Percentiles rank a stretch among this genome's conserved stretches.
Conservation (phyloP, 1,140 invertebrate species). For the Araneus ventricosus region DNA sequence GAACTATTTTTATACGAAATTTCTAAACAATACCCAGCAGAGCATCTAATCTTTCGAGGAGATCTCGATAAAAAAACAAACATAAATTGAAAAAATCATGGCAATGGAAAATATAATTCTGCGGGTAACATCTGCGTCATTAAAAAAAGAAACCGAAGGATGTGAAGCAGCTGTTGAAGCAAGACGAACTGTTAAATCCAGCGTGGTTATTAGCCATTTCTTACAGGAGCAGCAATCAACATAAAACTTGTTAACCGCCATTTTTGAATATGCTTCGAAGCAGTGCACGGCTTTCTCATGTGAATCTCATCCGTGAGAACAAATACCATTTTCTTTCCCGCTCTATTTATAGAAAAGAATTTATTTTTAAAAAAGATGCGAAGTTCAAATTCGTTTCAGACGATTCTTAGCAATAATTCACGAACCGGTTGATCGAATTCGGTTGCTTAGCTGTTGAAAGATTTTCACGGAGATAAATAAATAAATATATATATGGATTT, state of each 20-base stretch:
- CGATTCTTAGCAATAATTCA: not conserved
- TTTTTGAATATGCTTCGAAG: not conserved
- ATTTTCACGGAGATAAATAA: not conserved
- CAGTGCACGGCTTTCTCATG: constrained; percentile 8
- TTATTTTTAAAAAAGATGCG: not conserved
- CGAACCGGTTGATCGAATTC: not conserved
- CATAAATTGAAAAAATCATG: not conserved
- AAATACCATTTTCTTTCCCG: not conserved
- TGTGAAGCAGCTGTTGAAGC: not conserved
- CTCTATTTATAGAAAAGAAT: constrained; percentile 20
- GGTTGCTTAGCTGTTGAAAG: not conserved
- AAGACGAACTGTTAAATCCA: not conserved
- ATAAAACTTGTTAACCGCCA: not conserved
- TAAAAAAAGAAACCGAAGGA: not conserved
- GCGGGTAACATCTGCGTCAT: not conserved
- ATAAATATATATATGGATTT: no score
- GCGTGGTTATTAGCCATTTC: not conserved
- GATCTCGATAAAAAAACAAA: not conserved
- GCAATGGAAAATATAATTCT: not conserved
- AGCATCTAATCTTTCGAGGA: not conserved
- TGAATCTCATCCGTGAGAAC: not conserved
- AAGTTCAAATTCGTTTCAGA: not conserved
- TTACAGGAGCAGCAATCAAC: not conserved
- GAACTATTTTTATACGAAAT: not conserved
- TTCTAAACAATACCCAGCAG: not conserved